Conservation (phyloP, 2,888 invertebrate species). For the Pycnomerus fuliginosus region DNA sequence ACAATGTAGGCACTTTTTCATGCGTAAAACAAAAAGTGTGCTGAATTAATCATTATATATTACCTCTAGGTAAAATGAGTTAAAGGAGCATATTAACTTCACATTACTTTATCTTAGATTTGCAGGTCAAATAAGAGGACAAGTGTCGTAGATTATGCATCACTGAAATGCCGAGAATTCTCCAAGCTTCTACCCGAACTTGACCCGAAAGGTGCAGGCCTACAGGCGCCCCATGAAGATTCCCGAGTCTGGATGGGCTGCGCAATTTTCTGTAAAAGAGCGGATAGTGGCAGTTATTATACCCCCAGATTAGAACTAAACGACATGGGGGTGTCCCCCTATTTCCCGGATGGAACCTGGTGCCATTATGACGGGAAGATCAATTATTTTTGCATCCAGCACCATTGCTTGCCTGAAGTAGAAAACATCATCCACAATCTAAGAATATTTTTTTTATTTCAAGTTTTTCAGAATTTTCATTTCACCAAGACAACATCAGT, state of each 20-base stretch:
- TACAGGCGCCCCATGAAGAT: constrained; percentile 73
- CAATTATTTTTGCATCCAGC: constrained; percentile 72
- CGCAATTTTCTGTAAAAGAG: constrained; percentile 72
- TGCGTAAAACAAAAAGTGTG: too few species aligned
- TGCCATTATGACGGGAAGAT: constrained; percentile 66
- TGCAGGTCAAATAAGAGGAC: constrained; percentile 53
- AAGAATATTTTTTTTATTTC: constrained; percentile 7
- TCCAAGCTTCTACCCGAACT: constrained; percentile 61
- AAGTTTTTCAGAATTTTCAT: constrained; percentile 58
- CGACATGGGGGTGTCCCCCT: constrained; percentile 69
- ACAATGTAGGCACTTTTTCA: too few species aligned
- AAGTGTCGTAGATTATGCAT: constrained; percentile 60
- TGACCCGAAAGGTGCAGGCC: constrained; percentile 66
- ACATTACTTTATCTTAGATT: constrained; percentile 41
- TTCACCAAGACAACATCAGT: constrained; percentile 55
- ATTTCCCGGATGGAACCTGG: constrained; percentile 81
- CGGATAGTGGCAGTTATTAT: constrained; percentile 67
- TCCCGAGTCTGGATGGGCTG: constrained; percentile 77
- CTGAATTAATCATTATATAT: too few species aligned
- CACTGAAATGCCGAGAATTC: constrained; percentile 65
- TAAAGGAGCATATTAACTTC: too few species aligned
- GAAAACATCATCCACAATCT: too few species aligned
- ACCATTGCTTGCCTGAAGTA: constrained; percentile 74
- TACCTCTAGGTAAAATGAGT: too few species aligned
- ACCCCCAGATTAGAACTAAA: constrained; percentile 75